Percentiles rank a stretch among this genome's conserved stretches.
phyloP scores from a whole-genome alignment of 2,888 invertebrate genomes.

The Serrognathus titanus region DNA sequence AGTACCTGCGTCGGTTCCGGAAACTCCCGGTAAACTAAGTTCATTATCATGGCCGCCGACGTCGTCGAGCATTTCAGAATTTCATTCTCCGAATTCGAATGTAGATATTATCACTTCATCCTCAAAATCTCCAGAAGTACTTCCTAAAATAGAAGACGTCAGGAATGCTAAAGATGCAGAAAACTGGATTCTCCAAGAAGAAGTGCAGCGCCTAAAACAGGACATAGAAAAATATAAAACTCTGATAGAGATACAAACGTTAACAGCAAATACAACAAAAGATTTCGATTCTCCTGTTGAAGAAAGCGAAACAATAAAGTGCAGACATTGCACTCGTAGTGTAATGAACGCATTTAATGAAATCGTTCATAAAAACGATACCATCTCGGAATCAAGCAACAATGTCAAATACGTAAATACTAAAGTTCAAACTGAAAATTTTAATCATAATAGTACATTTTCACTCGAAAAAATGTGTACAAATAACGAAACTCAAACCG shows the following conservation, averaged over 20 bases:
- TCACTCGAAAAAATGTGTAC: too few relatives aligned
- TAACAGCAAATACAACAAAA: slow-evolving; percentile 53
- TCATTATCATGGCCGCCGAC: slow-evolving; percentile 71
- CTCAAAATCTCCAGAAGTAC: slow-evolving; percentile 27
- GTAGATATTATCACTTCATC: slow-evolving; percentile 30
- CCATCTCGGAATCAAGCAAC: not conserved
- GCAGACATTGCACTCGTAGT: slow-evolving; percentile 36
- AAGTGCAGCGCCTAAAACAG: slow-evolving; percentile 54
- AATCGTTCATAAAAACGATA: not conserved
- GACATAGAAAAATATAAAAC: slow-evolving; percentile 60
- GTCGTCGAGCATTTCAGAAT: slow-evolving; percentile 35
- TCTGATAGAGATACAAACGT: slow-evolving; percentile 55
- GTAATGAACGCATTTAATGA: slow-evolving; percentile 10
- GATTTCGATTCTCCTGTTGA: slow-evolving; percentile 52
- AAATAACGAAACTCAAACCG: too few relatives aligned
- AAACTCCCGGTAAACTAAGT: slow-evolving; percentile 72
- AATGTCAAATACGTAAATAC: too few relatives aligned
- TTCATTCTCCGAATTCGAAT: slow-evolving; percentile 30
- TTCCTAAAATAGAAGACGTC: slow-evolving; percentile 19
- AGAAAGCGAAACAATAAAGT: slow-evolving; percentile 31
- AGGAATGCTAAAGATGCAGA: slow-evolving; percentile 42
- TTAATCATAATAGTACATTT: too few relatives aligned
- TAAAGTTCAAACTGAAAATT: too few relatives aligned
- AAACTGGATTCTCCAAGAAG: slow-evolving; percentile 44
- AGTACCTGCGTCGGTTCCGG: slow-evolving; percentile 61